Percentiles rank a stretch among this genome's conserved stretches.
Evolutionary conservation across 2,113 vertebrate species (phyloP).

Genomic region (Onychorhynchus coronatus): DNA sequence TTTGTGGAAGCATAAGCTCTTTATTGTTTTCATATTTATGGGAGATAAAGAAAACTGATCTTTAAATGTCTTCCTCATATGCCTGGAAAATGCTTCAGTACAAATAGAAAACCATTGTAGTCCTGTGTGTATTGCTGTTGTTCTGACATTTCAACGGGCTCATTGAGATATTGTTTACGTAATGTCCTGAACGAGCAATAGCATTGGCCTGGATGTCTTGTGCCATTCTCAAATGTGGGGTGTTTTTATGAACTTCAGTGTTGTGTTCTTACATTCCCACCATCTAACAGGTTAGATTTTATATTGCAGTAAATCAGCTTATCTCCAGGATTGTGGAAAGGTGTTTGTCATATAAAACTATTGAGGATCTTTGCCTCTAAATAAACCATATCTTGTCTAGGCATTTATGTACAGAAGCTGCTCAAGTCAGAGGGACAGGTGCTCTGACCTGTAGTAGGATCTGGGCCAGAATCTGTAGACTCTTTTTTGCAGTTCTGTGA

Average conservation of each 20-base stretch:
- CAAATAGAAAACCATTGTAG: background rate
- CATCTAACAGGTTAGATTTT: background rate
- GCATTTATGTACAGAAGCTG: background rate
- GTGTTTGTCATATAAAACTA: background rate
- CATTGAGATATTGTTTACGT: background rate
- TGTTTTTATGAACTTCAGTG: background rate
- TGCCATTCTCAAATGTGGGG: background rate
- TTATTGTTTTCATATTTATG: constrained; percentile 2
- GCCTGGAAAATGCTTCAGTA: background rate
- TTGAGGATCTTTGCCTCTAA: background rate
- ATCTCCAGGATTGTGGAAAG: background rate
- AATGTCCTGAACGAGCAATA: background rate
- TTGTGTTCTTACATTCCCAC: background rate
- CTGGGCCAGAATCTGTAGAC: background rate
- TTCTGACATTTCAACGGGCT: background rate
- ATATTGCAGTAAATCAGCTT: background rate
- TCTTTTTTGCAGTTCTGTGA: background rate
- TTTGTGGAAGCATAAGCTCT: background rate
- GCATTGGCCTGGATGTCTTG: background rate
- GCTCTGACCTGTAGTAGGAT: background rate
- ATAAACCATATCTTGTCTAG: background rate
- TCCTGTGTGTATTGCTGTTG: background rate
- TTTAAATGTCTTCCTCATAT: background rate
- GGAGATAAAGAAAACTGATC: background rate
- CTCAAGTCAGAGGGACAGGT: background rate